Evolutionary conservation across 2,797 vertebrate genomes (phyloP), one percentile per base, ranked within the genome.

Genomic region (Brachyalestes nurse): DNA sequence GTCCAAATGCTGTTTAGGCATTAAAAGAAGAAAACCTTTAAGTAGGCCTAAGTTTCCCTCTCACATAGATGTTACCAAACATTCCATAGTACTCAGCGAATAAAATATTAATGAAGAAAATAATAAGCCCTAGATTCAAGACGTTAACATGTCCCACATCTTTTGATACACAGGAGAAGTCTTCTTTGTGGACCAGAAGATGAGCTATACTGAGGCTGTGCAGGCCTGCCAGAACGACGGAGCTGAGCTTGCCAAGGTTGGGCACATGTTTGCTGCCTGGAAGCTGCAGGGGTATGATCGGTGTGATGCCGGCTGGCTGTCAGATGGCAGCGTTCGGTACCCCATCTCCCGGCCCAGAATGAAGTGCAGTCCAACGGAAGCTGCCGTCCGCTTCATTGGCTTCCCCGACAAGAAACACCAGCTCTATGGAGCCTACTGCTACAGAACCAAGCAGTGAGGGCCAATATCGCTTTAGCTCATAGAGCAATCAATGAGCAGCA

Each of bases 401-500:
- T 99, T 97, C 89, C 97, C 97, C 0, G 94, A 98, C 70, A 98
- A 96, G 91, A 95, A 93, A 62, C 94, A 96, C 82, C 96, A 96
- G 95, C 93, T 97, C 21, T 97, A 96, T 0, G 98, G 98, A 0
- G 97, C 97, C 90, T 99, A 99, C 90, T 99, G 98, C 90, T 98
- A 91, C 92, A 93, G 92, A 87, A 88, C 90, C 4, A 89, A 95
- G 84, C 90, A 94, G 86, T 96, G 92, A 97, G 83, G 14, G 4
- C 45, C 53, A 78, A 82, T 61, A 80, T 65, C 17, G 55, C 57
- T 61, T 67, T 78, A 84, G 78, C 6, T 74, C 75, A 55, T 23
- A 80, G 51, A 84, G 85, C 88, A 87, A 92, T 91, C 91, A 94
- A 93, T 93, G 91, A 93, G 84, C 87, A 89, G 74, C 86, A 89